phyloP scores from a whole-genome alignment of 2,888 invertebrate species.

The Tipula helvola region DNA sequence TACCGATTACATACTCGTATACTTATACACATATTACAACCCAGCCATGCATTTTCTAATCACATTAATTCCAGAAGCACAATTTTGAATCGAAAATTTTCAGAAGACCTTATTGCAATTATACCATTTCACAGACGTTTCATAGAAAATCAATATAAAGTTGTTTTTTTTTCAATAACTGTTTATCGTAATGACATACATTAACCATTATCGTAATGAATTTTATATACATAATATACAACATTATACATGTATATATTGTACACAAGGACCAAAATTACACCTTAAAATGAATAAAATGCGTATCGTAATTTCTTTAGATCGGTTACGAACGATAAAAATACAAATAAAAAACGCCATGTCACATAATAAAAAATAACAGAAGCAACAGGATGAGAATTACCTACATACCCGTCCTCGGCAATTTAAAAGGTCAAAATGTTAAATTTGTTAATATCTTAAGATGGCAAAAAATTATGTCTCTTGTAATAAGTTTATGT shows the following conservation, averaged over 20 bases:
- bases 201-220: neutral
- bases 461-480: neutral
- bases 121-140: too few relatives aligned
- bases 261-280: neutral
- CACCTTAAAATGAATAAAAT: neutral
- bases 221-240: neutral
- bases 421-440: neutral
- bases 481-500: neutral
- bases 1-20: neutral
- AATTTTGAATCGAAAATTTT: neutral
- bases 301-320: neutral
- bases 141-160: neutral
- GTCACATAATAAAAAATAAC: neutral
- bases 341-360: neutral
- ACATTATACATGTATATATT: too few relatives aligned
- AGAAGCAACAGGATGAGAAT: neutral
- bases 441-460: neutral
- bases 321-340: neutral
- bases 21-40: neutral
- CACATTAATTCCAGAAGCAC: neutral
- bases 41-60: neutral
- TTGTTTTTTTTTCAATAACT: neutral
- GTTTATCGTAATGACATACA: neutral
- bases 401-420: neutral
- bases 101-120: neutral